Conservation (phyloP, 2,113 vertebrate species). For the Tor tambroides region DNA sequence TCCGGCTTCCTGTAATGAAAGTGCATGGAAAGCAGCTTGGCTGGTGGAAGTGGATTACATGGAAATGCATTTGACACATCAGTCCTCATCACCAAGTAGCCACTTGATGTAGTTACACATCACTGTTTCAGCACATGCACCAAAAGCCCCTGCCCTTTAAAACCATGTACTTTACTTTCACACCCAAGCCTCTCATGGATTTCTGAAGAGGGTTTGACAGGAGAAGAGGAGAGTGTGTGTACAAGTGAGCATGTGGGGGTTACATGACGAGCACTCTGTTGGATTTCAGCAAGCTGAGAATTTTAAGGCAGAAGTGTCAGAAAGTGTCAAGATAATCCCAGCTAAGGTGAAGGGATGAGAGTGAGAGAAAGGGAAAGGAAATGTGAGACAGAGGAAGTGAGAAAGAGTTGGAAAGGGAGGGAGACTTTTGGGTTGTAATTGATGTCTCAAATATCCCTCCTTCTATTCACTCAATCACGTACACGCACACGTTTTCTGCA, state of each 20-base stretch:
- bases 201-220: conserved; percentile 51
- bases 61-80: conserved; percentile 57
- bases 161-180: conserved; percentile 57
- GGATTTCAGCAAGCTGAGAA: conserved; percentile 66
- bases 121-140: conserved; percentile 61
- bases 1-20: conserved; percentile 27
- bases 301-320: conserved; percentile 66
- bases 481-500: no score
- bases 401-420: not conserved
- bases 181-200: conserved; percentile 62
- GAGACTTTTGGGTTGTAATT: conserved; percentile 29
- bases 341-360: conserved; percentile 49
- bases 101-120: conserved; percentile 59
- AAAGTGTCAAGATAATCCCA: conserved; percentile 73
- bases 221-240: conserved; percentile 51
- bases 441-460: conserved; percentile 29
- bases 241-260: conserved; percentile 59
- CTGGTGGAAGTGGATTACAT: conserved; percentile 45
- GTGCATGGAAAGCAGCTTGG: conserved; percentile 47
- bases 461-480: conserved; percentile 2
- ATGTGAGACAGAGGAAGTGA: conserved; percentile 27
- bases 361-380: conserved; percentile 19
- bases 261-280: conserved; percentile 61
- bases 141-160: conserved; percentile 62
- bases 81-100: conserved; percentile 36